Conservation (phyloP, 2,797 vertebrate genomes). For the Micromesistius poutassou region DNA sequence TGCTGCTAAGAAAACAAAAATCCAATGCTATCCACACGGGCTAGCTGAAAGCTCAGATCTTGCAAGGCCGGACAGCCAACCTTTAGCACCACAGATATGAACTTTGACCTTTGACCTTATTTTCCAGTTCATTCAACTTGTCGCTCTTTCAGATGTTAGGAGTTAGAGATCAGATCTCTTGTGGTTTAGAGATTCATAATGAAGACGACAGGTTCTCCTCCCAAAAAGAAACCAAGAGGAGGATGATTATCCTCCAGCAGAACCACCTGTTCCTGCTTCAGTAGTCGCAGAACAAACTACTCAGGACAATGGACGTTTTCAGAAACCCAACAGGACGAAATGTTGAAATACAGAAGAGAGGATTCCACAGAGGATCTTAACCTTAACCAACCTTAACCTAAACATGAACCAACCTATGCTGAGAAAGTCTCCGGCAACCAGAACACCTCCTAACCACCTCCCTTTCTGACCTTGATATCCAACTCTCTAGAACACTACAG, state of each 20-base stretch:
- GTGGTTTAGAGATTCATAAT: no score
- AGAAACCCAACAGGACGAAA: slow-evolving; percentile 46
- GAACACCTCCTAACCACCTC: not conserved
- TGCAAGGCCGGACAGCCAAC: not conserved
- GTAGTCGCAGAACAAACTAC: not conserved
- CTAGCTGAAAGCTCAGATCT: not conserved
- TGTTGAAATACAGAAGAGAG: slow-evolving; percentile 33
- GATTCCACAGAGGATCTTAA: slow-evolving; percentile 10
- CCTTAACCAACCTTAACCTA: not conserved
- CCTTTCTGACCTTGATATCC: no score
- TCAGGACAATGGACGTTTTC: not conserved
- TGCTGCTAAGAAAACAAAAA: not conserved
- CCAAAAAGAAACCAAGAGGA: not conserved
- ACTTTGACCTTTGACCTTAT: not conserved
- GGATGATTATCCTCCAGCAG: not conserved
- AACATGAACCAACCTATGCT: not conserved
- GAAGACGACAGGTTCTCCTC: no score
- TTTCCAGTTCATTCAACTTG: no score
- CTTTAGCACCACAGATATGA: not conserved
- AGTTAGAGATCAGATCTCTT: no score
- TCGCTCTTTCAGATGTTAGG: no score
- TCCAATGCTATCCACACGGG: not conserved
- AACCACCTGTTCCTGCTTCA: not conserved
- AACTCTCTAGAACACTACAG: no score
- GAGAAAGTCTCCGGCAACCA: not conserved